phyloP scores from a whole-genome alignment of 2,888 invertebrate genomes.

The Eupeodes latifasciatus region DNA sequence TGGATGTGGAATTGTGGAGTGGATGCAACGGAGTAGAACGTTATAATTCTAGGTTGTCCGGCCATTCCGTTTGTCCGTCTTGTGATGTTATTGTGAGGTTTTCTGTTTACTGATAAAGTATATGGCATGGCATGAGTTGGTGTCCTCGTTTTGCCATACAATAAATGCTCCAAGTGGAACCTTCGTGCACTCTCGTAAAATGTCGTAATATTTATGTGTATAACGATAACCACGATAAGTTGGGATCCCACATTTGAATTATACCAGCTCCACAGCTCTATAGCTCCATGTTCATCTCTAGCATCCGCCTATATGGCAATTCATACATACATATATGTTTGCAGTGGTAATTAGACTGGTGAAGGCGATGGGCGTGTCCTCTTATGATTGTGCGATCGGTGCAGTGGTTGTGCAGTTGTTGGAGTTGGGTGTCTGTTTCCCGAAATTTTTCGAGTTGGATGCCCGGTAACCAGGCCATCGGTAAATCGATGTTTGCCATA shows the following conservation, averaged over 20 bases:
- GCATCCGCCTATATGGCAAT: slow-evolving; percentile 54
- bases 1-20: slow-evolving; percentile 20
- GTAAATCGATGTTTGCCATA: slow-evolving; percentile 55
- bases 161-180: slow-evolving; percentile 43
- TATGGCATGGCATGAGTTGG: slow-evolving; percentile 44
- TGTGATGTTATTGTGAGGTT: slow-evolving; percentile 57
- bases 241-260: slow-evolving; percentile 51
- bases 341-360: slow-evolving; percentile 69
- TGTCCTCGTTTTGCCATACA: slow-evolving; percentile 70
- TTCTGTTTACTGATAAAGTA: slow-evolving; percentile 43
- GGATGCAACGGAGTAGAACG: slow-evolving; percentile 61
- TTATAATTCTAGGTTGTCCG: slow-evolving; percentile 70
- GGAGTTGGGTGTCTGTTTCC: neutral
- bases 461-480: slow-evolving; percentile 58
- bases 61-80: slow-evolving; percentile 22
- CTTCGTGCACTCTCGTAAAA: slow-evolving; percentile 43
- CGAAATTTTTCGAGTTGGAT: slow-evolving; percentile 53
- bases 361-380: slow-evolving; percentile 64
- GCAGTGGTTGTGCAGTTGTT: neutral
- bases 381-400: neutral
- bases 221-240: slow-evolving; percentile 41
- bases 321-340: slow-evolving; percentile 27
- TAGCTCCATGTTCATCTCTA: slow-evolving; percentile 38
- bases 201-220: slow-evolving; percentile 28
- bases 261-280: neutral